phyloP scores from a whole-genome alignment of 53 echinoderm and acorn worm genomes.

The Holothuria leucospilota region DNA sequence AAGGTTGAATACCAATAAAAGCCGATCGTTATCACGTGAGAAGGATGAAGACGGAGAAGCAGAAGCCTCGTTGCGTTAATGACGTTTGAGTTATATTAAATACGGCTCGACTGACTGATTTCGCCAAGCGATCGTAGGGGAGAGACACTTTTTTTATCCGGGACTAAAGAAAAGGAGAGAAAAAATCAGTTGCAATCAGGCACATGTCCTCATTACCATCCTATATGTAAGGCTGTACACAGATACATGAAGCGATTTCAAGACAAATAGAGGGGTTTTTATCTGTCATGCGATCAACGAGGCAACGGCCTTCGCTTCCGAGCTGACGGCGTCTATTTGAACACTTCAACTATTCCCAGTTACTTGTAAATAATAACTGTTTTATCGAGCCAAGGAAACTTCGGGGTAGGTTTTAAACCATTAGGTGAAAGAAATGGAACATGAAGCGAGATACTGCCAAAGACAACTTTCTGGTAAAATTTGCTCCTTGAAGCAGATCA shows the following conservation, averaged over 20 bases:
- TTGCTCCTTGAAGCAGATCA: too few species aligned
- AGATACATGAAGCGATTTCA: not conserved
- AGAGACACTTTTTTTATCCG: not conserved
- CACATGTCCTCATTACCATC: slow-evolving; percentile 26
- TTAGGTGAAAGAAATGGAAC: too few species aligned
- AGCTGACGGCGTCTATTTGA: too few species aligned
- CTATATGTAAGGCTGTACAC: slow-evolving; percentile 6
- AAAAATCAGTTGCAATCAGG: slow-evolving; percentile 16
- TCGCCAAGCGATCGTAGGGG: slow-evolving; percentile 35
- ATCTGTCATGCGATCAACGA: slow-evolving; percentile 21
- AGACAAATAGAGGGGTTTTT: not conserved
- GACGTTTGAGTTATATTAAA: slow-evolving; percentile 33
- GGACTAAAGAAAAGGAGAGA: not conserved
- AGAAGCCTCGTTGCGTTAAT: slow-evolving; percentile 37
- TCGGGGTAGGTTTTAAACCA: too few species aligned
- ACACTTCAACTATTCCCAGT: too few species aligned
- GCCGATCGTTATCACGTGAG: slow-evolving; percentile 29
- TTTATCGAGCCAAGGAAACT: too few species aligned
- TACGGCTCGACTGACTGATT: slow-evolving; percentile 33
- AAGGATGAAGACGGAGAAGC: slow-evolving; percentile 8
- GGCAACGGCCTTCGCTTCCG: not conserved
- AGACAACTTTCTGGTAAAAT: too few species aligned
- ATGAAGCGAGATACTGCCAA: too few species aligned
- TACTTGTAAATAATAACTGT: too few species aligned
- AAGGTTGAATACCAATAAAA: slow-evolving; percentile 37